Conservation (phyloP, 2,797 vertebrate species). For the Remorina albescens region DNA sequence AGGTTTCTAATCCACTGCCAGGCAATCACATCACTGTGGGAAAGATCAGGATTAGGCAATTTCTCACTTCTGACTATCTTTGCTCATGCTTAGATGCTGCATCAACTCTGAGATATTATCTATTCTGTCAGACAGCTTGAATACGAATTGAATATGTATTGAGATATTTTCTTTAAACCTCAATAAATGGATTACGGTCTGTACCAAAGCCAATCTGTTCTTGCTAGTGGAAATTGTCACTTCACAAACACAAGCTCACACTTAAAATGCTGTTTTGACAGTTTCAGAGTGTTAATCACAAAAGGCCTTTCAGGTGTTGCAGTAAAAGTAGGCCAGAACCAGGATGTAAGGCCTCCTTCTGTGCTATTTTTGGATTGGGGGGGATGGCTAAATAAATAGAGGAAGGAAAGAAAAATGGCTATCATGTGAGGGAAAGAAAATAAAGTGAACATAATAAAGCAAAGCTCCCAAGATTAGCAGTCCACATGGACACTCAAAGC, state of each 20-base stretch:
- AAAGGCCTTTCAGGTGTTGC: constrained; percentile 66
- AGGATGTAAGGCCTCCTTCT: constrained; percentile 66
- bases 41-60: constrained; percentile 67
- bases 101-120: neutral
- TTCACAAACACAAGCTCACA: constrained; percentile 45
- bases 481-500: constrained; percentile 46
- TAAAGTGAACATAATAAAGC: constrained; percentile 66
- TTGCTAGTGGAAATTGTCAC: constrained; percentile 32
- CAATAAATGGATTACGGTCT: neutral
- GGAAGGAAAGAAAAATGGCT: constrained; percentile 66
- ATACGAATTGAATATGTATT: constrained; percentile 4
- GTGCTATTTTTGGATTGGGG: constrained; percentile 65
- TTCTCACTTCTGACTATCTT: constrained; percentile 26
- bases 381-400: constrained; percentile 75
- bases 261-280: constrained; percentile 34
- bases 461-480: constrained; percentile 60
- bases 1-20: constrained; percentile 63
- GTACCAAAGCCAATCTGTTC: constrained; percentile 11
- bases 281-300: constrained; percentile 49
- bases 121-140: constrained; percentile 15
- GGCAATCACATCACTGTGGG: constrained; percentile 60
- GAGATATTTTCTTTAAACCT: constrained; percentile 8
- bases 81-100: constrained; percentile 10
- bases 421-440: constrained; percentile 52
- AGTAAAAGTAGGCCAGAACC: constrained; percentile 56